Evolutionary conservation across 2,113 vertebrate species (phyloP).

Genomic region (Mixornis gularis): DNA sequence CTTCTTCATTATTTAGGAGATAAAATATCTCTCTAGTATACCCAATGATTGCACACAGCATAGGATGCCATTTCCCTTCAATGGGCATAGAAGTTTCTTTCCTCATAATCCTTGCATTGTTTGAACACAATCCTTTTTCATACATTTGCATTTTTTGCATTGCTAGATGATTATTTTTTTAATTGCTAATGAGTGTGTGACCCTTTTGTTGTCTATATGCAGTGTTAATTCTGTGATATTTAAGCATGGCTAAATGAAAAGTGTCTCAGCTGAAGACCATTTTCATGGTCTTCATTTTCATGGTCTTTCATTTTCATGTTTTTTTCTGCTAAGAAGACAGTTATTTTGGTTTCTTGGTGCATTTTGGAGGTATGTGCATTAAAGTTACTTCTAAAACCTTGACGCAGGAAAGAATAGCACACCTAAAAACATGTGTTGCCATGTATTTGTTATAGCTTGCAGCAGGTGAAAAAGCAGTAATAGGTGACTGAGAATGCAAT

Average conservation of each 20-base stretch:
- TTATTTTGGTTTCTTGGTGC: background rate
- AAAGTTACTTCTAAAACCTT: background rate
- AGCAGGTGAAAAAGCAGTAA: background rate
- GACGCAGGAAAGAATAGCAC: background rate
- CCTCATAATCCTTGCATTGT: background rate
- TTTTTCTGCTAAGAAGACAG: background rate
- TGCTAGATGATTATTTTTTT: background rate
- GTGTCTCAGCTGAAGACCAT: background rate
- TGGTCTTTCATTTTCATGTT: background rate
- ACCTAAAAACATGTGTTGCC: background rate
- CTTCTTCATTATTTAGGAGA: background rate
- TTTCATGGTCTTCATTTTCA: too few relatives aligned
- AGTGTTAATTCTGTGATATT: background rate
- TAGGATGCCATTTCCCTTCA: background rate
- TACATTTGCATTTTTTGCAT: background rate
- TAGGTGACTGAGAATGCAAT: background rate
- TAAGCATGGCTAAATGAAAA: background rate
- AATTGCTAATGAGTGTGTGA: background rate
- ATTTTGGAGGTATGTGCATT: background rate
- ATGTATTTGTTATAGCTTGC: background rate
- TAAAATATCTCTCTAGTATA: background rate
- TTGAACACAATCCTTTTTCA: background rate
- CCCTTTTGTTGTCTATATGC: background rate
- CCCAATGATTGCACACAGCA: background rate
- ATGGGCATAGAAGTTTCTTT: background rate